These are phyloP conservation scores for Conger conger DNA, from an alignment of 2,113 vertebrate genomes.

Conservation along the genomic window DNA sequence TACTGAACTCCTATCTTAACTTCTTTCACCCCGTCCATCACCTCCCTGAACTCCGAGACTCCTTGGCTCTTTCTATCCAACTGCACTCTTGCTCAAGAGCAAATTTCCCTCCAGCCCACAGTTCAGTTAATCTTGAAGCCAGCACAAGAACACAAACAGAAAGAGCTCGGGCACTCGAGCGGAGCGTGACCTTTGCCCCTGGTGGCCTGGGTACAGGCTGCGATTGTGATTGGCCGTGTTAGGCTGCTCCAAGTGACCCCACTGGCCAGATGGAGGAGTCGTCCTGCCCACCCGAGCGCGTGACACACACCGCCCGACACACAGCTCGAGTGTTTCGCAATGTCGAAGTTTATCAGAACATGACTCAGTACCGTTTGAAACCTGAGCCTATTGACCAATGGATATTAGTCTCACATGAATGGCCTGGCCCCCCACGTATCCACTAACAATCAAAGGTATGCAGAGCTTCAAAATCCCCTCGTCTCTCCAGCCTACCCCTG, in stretches of 20 bases:
- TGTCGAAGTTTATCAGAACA: too few relatives aligned
- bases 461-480: background rate
- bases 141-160: background rate
- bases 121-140: background rate
- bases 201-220: background rate
- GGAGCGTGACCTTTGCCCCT: background rate
- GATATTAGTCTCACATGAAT: too few relatives aligned
- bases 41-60: background rate
- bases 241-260: background rate
- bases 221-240: background rate
- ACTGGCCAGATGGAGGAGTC: too few relatives aligned
- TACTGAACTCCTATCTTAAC: background rate
- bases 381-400: too few relatives aligned
- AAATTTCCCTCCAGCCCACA: background rate
- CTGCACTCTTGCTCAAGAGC: background rate
- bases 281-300: too few relatives aligned
- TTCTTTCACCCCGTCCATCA: background rate
- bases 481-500: background rate
- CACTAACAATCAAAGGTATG: background rate
- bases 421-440: too few relatives aligned
- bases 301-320: too few relatives aligned
- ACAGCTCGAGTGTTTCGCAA: too few relatives aligned
- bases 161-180: background rate
- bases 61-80: background rate
- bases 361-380: too few relatives aligned